Conservation (phyloP, 2,113 vertebrate genomes). For the Hylia prasina region DNA sequence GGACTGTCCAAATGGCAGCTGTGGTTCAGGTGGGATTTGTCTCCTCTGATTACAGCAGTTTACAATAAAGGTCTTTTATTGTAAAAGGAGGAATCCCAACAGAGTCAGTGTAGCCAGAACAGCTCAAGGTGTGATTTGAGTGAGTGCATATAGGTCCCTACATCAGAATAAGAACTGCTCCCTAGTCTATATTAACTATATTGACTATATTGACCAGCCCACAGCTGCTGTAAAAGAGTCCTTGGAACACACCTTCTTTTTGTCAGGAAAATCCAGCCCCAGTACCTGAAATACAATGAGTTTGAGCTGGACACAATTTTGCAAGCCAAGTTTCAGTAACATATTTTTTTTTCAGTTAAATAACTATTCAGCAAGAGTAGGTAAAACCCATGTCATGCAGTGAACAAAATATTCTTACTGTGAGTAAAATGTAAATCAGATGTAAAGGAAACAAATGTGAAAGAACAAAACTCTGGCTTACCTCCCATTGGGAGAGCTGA, state of each 20-base stretch:
- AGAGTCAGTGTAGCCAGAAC: neutral
- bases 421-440: constrained; percentile 4
- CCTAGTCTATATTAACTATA: neutral
- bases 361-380: neutral
- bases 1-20: neutral
- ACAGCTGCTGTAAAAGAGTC: neutral
- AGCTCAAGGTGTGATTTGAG: neutral
- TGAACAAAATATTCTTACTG: neutral
- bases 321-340: neutral
- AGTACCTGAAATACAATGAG: neutral
- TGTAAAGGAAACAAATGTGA: constrained; percentile 7
- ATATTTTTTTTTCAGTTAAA: neutral
- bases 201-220: neutral
- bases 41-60: neutral
- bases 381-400: neutral
- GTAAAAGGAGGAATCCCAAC: neutral
- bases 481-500: neutral
- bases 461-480: neutral
- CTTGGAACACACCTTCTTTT: neutral
- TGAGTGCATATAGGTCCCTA: neutral
- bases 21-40: neutral
- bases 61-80: neutral
- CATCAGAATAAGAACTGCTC: neutral
- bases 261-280: neutral
- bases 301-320: neutral